Evolutionary conservation across 2,797 vertebrate genomes (phyloP).

Genomic region (Spinibarbus caldwelli): DNA sequence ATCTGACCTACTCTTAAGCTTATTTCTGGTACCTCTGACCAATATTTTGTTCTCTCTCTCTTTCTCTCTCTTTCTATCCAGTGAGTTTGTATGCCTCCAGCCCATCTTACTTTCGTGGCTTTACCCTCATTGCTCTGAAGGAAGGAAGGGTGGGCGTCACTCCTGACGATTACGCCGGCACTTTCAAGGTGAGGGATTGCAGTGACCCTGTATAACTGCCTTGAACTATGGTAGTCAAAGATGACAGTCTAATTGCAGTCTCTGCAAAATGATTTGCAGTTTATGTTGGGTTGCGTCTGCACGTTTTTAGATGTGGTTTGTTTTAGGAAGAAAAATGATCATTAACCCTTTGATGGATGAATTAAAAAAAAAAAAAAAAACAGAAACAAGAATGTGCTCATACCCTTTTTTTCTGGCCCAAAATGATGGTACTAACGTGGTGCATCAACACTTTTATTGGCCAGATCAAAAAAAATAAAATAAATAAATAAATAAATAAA

Average conservation of each 20-base stretch:
- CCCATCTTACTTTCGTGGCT: slow-evolving; percentile 93
- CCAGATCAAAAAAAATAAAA: neutral
- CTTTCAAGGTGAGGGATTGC: slow-evolving; percentile 88
- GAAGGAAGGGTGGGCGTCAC: slow-evolving; percentile 91
- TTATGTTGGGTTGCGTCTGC: neutral
- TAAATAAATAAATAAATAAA: too few species aligned
- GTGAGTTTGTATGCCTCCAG: slow-evolving; percentile 90
- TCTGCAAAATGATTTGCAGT: slow-evolving; percentile 27
- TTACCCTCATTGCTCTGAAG: slow-evolving; percentile 92
- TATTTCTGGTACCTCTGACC: slow-evolving; percentile 62
- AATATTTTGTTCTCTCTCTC: slow-evolving; percentile 62
- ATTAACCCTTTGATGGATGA: neutral
- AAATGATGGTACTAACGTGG: too few species aligned
- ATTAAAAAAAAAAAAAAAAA: neutral
- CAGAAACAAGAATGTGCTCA: neutral
- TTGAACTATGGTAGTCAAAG: slow-evolving; percentile 35
- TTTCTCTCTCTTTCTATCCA: slow-evolving; percentile 65
- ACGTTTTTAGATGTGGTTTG: neutral
- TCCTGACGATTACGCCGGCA: slow-evolving; percentile 89
- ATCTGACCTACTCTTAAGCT: slow-evolving; percentile 49
- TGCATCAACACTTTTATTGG: too few species aligned
- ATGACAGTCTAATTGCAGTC: slow-evolving; percentile 35
- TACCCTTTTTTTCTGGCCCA: neutral
- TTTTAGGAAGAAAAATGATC: neutral
- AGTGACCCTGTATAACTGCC: slow-evolving; percentile 17